phyloP scores from a whole-genome alignment of 2,113 vertebrate genomes.

The Pristiophorus japonicus region DNA sequence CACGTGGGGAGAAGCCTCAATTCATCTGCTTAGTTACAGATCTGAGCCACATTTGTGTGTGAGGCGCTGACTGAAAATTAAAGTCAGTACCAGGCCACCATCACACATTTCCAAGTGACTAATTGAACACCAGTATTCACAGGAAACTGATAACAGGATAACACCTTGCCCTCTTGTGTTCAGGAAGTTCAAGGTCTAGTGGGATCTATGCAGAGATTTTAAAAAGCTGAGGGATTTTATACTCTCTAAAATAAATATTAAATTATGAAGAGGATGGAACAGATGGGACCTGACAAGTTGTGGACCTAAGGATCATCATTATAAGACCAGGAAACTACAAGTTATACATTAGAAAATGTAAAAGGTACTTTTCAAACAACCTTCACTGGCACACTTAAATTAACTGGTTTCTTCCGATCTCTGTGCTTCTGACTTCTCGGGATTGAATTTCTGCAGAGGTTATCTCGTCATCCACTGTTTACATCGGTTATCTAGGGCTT shows the following conservation, averaged over 20 bases:
- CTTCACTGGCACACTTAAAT: background rate
- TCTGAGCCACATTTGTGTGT: background rate
- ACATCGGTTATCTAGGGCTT: background rate
- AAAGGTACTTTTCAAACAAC: background rate
- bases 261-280: background rate
- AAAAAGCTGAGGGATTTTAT: background rate
- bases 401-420: background rate
- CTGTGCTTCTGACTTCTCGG: background rate
- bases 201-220: background rate
- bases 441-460: background rate
- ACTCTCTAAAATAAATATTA: background rate
- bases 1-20: background rate
- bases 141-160: background rate
- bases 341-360: background rate
- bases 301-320: background rate
- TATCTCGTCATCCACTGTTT: background rate
- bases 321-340: background rate
- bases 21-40: background rate
- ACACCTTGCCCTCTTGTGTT: background rate
- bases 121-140: background rate
- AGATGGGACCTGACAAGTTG: background rate
- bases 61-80: background rate
- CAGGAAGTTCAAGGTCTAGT: background rate
- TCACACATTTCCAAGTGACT: background rate
- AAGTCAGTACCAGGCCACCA: background rate